A percentile compares a stretch with the other conserved stretches of the same genome.
These are phyloP conservation scores for Chlorodrepanis virens DNA, from an alignment of 2,113 vertebrate species.

Conservation along the genomic window DNA sequence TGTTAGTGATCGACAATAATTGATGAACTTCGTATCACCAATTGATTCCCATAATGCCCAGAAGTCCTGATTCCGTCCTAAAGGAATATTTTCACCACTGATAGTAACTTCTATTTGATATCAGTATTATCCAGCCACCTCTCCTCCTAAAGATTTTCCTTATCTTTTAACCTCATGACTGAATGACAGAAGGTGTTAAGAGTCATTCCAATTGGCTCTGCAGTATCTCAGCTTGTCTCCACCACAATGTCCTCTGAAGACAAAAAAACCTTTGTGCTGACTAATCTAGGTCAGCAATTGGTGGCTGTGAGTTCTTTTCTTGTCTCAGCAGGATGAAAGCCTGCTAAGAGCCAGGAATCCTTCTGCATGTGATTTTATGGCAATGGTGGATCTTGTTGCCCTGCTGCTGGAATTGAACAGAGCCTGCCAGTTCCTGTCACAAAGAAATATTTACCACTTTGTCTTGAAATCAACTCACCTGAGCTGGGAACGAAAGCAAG, in stretches of 20 bases:
- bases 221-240: background rate
- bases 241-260: background rate
- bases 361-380: background rate
- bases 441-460: background rate
- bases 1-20: background rate
- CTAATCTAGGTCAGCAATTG: background rate
- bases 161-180: background rate
- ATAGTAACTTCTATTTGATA: background rate
- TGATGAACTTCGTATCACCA: background rate
- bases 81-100: background rate
- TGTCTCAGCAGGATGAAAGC: background rate
- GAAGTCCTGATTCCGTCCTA: background rate
- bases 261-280: background rate
- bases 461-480: background rate
- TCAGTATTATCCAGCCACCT: background rate
- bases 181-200: background rate
- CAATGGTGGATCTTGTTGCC: background rate
- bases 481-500: background rate
- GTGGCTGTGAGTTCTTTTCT: background rate
- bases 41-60: background rate
- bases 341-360: accelerated
- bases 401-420: background rate
- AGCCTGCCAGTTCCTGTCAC: background rate
- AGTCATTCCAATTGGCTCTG: background rate
- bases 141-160: background rate